phyloP scores from a whole-genome alignment of 2,113 vertebrate genomes.

The Dissostichus mawsoni region DNA sequence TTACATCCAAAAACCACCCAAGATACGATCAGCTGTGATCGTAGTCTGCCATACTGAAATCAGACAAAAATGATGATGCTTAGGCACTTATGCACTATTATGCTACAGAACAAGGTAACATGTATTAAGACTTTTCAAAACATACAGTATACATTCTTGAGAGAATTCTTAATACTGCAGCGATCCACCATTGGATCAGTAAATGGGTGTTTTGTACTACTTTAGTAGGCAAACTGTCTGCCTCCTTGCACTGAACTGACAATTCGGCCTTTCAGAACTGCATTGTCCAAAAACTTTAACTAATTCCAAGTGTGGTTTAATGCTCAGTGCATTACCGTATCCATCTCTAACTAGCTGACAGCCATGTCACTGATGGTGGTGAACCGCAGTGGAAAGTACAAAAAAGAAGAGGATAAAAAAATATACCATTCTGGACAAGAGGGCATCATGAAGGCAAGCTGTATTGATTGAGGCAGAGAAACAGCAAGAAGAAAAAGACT shows the following conservation, averaged over 20 bases:
- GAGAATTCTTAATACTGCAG: slow-evolving; percentile 1
- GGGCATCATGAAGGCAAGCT: slow-evolving; percentile 31
- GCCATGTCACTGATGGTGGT: slow-evolving; percentile 19
- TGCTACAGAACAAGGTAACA: not conserved
- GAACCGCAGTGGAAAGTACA: not conserved
- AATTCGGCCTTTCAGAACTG: slow-evolving; percentile 54
- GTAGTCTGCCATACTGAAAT: slow-evolving; percentile 32
- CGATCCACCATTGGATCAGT: slow-evolving; percentile 34
- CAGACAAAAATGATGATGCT: slow-evolving; percentile 16
- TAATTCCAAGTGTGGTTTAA: slow-evolving; percentile 30
- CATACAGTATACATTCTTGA: slow-evolving; percentile 12
- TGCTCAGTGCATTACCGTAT: slow-evolving; percentile 32
- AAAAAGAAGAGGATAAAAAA: not conserved
- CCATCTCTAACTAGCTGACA: slow-evolving; percentile 19
- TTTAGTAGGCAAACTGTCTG: slow-evolving; percentile 2
- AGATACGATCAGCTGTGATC: slow-evolving; percentile 46
- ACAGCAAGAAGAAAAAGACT: slow-evolving; percentile 34
- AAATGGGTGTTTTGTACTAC: slow-evolving; percentile 17
- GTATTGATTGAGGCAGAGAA: slow-evolving; percentile 47
- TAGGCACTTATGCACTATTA: slow-evolving; percentile 9
- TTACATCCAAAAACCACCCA: slow-evolving; percentile 32
- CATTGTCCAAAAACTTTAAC: slow-evolving; percentile 50
- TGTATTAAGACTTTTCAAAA: slow-evolving; percentile 5
- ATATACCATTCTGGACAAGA: slow-evolving; percentile 27
- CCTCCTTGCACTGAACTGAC: slow-evolving; percentile 28